These are phyloP conservation scores for Phenacoccus solenopsis DNA, from an alignment of 1,140 invertebrate genomes.

Conservation along the genomic window DNA sequence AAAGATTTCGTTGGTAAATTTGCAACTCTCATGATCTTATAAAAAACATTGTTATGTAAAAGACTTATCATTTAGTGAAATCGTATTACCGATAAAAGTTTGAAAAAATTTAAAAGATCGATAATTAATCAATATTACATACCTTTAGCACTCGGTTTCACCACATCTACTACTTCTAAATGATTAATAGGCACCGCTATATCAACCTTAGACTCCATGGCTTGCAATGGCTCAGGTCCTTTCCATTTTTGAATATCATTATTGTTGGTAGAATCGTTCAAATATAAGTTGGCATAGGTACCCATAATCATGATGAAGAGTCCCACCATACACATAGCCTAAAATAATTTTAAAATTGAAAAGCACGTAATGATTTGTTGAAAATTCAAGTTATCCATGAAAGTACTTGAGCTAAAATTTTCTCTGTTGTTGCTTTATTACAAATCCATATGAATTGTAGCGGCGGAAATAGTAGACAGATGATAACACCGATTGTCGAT, in stretches of 20 bases:
- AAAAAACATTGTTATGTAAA: too few relatives aligned
- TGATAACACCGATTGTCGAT: slow-evolving; percentile 86
- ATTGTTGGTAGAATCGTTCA: slow-evolving; percentile 47
- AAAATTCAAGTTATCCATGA: neutral
- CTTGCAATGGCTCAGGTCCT: neutral
- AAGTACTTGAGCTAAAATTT: slow-evolving; percentile 50
- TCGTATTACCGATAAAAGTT: too few relatives aligned
- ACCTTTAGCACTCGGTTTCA: neutral
- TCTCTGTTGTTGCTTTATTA: slow-evolving; percentile 58
- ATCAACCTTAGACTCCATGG: neutral
- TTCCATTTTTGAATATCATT: slow-evolving; percentile 14
- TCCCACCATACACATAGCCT: slow-evolving; percentile 61
- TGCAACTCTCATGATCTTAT: too few relatives aligned
- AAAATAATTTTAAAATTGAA: slow-evolving; percentile 28
- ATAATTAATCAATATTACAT: neutral
- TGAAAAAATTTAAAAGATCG: neutral
- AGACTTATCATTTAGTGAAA: too few relatives aligned
- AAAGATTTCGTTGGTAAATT: too few relatives aligned
- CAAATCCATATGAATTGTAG: slow-evolving; percentile 57
- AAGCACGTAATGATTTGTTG: neutral
- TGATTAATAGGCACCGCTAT: neutral
- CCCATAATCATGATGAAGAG: slow-evolving; percentile 69
- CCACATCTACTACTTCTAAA: neutral
- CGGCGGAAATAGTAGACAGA: slow-evolving; percentile 84
- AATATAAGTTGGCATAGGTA: slow-evolving; percentile 68